Conservation (phyloP, 2,888 invertebrate species). For the Agrenia bidenticulata region DNA sequence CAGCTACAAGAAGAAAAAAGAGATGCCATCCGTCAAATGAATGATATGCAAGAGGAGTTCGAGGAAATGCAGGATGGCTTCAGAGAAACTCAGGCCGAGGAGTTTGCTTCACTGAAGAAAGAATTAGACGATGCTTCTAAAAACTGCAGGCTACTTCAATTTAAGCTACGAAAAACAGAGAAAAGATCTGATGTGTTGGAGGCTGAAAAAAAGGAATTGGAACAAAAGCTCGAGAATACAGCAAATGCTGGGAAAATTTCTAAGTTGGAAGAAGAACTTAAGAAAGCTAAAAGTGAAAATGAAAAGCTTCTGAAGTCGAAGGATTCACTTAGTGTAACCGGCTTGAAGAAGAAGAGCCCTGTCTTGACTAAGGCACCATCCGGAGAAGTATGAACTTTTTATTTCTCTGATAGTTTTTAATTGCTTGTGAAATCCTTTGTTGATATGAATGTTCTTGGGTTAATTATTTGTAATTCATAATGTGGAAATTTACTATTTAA, state of each 20-base stretch:
- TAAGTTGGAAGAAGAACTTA: slow-evolving; percentile 81
- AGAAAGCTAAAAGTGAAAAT: slow-evolving; percentile 70
- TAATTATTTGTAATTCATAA: no score
- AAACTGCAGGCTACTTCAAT: slow-evolving; percentile 96
- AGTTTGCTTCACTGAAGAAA: slow-evolving; percentile 88
- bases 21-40: slow-evolving; percentile 86
- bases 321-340: slow-evolving; percentile 31
- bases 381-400: slow-evolving; percentile 45
- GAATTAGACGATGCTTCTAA: slow-evolving; percentile 96
- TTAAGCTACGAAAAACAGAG: slow-evolving; percentile 95
- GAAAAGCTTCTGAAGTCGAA: slow-evolving; percentile 62
- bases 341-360: slow-evolving; percentile 49
- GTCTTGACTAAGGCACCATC: slow-evolving; percentile 51
- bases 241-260: slow-evolving; percentile 67
- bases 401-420: no score
- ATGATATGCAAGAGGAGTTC: slow-evolving; percentile 93
- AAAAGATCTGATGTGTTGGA: slow-evolving; percentile 83
- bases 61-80: slow-evolving; percentile 98
- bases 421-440: no score
- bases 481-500: no score
- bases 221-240: slow-evolving; percentile 56
- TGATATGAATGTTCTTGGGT: no score
- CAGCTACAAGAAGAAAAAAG: slow-evolving; percentile 95
- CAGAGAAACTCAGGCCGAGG: slow-evolving; percentile 95
- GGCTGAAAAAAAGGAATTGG: slow-evolving; percentile 72